Evolutionary conservation across 1,140 invertebrate genomes (phyloP).

Genomic region (Fragariocoptes setiger): DNA sequence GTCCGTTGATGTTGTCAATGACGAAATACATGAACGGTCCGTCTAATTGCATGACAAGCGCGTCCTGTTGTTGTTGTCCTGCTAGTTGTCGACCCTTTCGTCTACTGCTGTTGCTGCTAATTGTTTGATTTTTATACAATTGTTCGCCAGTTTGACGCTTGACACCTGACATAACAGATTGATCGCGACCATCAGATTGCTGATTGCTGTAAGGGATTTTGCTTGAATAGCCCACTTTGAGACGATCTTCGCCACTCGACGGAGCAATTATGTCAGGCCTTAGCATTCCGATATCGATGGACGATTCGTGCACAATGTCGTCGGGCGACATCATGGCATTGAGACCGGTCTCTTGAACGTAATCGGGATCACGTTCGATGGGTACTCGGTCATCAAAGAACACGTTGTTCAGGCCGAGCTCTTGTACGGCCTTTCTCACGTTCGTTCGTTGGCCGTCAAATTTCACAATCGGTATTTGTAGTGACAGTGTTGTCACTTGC

Average conservation of each 20-base stretch:
- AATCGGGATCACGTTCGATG: no score
- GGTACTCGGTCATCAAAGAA: not conserved
- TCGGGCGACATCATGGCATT: not conserved
- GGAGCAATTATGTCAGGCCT: not conserved
- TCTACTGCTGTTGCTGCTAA: not conserved
- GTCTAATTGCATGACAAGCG: slow-evolving; percentile 9
- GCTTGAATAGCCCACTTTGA: not conserved
- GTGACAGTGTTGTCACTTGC: slow-evolving; percentile 9
- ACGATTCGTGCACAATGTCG: not conserved
- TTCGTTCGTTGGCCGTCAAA: not conserved
- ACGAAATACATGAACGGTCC: slow-evolving; percentile 13
- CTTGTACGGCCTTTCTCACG: not conserved
- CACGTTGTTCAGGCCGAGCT: not conserved
- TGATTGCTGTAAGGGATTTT: not conserved
- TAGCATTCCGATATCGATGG: not conserved
- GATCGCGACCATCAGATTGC: no score
- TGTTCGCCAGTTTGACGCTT: no score
- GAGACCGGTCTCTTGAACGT: not conserved
- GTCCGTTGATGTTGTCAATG: slow-evolving; percentile 12
- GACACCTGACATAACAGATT: no score
- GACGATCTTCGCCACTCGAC: not conserved
- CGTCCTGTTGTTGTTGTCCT: not conserved
- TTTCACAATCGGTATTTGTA: slow-evolving; percentile 10
- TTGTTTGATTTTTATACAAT: not conserved
- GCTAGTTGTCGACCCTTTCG: not conserved